Conservation (phyloP, 1,140 invertebrate genomes). For the Rhizoglyphus robini region DNA sequence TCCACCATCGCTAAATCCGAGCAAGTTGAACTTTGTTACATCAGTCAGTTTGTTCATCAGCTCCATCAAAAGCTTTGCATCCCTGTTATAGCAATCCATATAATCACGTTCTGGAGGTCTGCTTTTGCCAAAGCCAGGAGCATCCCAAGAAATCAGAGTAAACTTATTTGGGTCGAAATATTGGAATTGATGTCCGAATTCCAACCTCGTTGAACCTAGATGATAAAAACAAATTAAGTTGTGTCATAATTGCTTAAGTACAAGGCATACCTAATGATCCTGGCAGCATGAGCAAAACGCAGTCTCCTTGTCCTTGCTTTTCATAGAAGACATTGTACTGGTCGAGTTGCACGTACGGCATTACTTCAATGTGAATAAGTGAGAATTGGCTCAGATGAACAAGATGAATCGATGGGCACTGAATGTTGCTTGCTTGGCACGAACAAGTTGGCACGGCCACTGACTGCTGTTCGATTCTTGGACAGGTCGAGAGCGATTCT, state of each 20-base stretch:
- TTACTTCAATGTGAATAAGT: too few relatives aligned
- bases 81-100: constrained; percentile 16
- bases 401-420: background rate
- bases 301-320: constrained; percentile 34
- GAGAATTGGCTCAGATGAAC: background rate
- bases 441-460: too few relatives aligned
- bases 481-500: background rate
- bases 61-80: background rate
- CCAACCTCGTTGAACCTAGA: constrained; percentile 13
- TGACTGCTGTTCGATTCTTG: too few relatives aligned
- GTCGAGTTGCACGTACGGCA: constrained; percentile 36
- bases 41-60: constrained; percentile 9
- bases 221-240: background rate
- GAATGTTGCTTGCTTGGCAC: too few relatives aligned
- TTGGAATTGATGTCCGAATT: constrained; percentile 20
- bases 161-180: constrained; percentile 19
- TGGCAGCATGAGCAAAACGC: constrained; percentile 18
- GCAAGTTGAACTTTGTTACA: constrained; percentile 27
- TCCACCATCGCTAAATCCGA: constrained; percentile 22
- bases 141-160: constrained; percentile 18
- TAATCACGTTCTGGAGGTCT: constrained; percentile 21
- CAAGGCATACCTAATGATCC: constrained; percentile 19
- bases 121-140: constrained; percentile 21
- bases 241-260: background rate
- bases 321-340: constrained; percentile 52